A percentile compares a stretch with the other conserved stretches of the same genome.
Conservation (phyloP, 2,888 invertebrate genomes). For the Drosophila trichaetosa region DNA sequence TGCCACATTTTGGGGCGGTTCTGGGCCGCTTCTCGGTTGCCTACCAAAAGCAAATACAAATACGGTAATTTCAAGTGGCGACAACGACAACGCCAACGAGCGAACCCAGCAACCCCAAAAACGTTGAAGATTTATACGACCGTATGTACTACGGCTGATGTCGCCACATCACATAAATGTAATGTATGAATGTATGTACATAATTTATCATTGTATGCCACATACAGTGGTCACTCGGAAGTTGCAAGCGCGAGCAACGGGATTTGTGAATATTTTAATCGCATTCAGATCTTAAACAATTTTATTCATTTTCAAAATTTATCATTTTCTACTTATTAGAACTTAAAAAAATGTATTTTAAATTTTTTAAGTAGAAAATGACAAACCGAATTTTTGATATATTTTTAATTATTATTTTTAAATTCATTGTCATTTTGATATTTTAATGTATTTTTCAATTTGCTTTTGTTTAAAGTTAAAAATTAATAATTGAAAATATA, state of each 20-base stretch:
- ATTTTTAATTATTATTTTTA: not conserved
- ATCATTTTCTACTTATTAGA: not conserved
- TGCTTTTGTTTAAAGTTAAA: too few species aligned
- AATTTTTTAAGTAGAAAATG: not conserved
- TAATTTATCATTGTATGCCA: constrained; percentile 12
- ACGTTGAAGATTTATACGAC: constrained; percentile 58
- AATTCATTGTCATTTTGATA: too few species aligned
- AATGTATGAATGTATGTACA: constrained; percentile 25
- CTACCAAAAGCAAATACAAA: constrained; percentile 66
- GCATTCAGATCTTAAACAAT: not conserved
- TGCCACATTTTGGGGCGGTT: constrained; percentile 50
- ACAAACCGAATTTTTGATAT: not conserved
- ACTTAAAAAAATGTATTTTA: not conserved
- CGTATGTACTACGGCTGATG: constrained; percentile 13
- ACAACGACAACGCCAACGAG: constrained; percentile 52
- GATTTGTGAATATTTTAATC: not conserved
- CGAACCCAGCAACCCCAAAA: constrained; percentile 57
- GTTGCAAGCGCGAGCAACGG: not conserved
- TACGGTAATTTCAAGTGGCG: constrained; percentile 63
- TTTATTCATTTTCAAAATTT: not conserved
- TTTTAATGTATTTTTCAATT: not conserved
- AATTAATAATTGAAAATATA: too few species aligned
- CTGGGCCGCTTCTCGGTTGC: constrained; percentile 34
- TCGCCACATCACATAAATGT: constrained; percentile 39
- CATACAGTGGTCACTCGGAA: constrained; percentile 13